Percentiles rank a stretch among this genome's conserved stretches.
These are phyloP conservation scores for Pygmarrhopalites habei DNA, from an alignment of 1,140 invertebrate species.

Conservation along the genomic window DNA sequence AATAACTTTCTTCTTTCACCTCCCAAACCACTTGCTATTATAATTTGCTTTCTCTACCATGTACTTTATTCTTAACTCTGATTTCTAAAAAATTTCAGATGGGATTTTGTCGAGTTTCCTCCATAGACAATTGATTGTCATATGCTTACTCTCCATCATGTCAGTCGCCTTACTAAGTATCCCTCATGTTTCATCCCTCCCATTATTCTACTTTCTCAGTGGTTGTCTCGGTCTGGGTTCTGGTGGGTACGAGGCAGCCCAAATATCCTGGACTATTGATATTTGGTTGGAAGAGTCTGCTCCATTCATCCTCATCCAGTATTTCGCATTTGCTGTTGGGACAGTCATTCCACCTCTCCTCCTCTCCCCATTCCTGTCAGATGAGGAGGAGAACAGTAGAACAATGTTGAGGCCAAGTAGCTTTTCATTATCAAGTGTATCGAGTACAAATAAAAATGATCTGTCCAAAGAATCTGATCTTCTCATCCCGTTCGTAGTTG, in stretches of 20 bases:
- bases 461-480: not conserved
- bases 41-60: no score
- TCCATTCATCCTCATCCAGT: conserved; percentile 8
- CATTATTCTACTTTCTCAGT: not conserved
- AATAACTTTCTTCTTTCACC: no score
- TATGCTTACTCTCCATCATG: not conserved
- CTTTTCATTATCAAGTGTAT: not conserved
- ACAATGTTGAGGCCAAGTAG: no score
- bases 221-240: not conserved
- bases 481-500: not conserved
- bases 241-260: conserved; percentile 6
- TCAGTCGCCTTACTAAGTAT: not conserved
- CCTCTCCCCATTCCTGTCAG: not conserved
- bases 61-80: no score
- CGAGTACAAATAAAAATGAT: not conserved
- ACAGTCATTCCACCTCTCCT: not conserved
- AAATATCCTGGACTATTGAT: conserved; percentile 15
- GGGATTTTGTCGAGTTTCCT: not conserved
- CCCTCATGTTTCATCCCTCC: not conserved
- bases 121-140: not conserved
- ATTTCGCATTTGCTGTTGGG: conserved; percentile 7
- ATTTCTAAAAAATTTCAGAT: no score
- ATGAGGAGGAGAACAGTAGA: not conserved
- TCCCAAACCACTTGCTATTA: no score
- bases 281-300: not conserved